These are phyloP conservation scores for Polylopha cassiicola DNA, from an alignment of 2,888 invertebrate species.

Conservation along the genomic window DNA sequence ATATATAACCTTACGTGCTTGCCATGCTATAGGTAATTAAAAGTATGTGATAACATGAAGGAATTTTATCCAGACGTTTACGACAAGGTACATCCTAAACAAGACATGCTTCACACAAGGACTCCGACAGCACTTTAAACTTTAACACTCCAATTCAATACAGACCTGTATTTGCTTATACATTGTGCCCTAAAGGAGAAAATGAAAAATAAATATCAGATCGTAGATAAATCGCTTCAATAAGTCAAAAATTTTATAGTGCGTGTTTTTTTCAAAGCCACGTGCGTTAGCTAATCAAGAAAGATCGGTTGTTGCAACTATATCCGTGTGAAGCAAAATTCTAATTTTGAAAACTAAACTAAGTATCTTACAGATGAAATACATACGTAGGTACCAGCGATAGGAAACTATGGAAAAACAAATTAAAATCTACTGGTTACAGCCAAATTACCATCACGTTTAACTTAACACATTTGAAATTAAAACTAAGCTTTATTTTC, in stretches of 20 bases:
- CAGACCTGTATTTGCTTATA: conserved; percentile 77
- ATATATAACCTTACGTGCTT: no score
- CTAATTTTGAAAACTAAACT: conserved; percentile 5
- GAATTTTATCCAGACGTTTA: conserved; percentile 8
- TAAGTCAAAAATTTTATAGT: conserved; percentile 5
- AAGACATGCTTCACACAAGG: conserved; percentile 49
- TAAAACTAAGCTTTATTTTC: no score
- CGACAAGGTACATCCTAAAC: conserved; percentile 13
- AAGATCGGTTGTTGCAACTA: no score
- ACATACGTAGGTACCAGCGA: conserved; percentile 16
- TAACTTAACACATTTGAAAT: no score
- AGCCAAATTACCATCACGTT: no score
- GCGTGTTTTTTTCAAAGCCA: no score
- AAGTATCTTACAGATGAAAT: conserved; percentile 5
- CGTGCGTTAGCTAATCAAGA: no score
- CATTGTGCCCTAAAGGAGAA: conserved; percentile 74
- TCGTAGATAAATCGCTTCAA: conserved; percentile 23
- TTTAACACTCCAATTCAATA: conserved; percentile 47
- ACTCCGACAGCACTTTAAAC: conserved; percentile 60
- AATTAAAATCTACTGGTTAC: conserved; percentile 13
- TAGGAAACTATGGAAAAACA: conserved; percentile 15
- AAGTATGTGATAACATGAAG: conserved; percentile 15
- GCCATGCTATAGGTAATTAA: no score
- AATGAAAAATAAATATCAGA: conserved; percentile 47
- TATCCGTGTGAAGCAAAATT: neutral